phyloP scores from a whole-genome alignment of 2,113 vertebrate species.

The Peromyscus leucopus region DNA sequence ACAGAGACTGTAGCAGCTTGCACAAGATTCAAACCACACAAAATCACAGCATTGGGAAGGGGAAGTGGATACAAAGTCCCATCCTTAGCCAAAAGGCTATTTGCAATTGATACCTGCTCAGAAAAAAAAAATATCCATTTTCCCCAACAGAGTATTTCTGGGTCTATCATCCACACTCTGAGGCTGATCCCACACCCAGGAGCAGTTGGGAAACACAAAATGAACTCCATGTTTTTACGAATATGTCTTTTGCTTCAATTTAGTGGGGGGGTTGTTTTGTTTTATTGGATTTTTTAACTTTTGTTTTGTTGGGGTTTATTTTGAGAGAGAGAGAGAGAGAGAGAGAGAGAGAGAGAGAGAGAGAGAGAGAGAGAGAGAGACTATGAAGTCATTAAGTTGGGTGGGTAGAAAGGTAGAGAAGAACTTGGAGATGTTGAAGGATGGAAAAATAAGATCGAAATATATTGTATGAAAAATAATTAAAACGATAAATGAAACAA shows the following conservation, averaged over 20 bases:
- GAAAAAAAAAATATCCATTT: background rate
- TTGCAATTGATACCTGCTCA: background rate
- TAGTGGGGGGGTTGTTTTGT: background rate
- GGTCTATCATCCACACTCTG: background rate
- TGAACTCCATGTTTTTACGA: background rate
- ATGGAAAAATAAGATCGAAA: background rate
- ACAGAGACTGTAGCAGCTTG: background rate
- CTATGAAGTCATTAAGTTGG: background rate
- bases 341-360: background rate
- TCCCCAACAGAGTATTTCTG: background rate
- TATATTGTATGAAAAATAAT: background rate
- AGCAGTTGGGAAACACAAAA: background rate
- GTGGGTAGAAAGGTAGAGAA: background rate
- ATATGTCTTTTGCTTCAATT: background rate
- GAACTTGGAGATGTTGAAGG: background rate
- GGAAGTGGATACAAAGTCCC: background rate
- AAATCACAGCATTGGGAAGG: background rate
- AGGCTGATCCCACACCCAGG: background rate
- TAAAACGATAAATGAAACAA: background rate
- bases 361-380: background rate
- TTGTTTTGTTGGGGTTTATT: background rate
- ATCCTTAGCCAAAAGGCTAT: background rate
- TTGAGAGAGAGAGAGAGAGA: background rate
- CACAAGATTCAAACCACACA: background rate
- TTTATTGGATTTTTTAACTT: background rate